Evolutionary conservation across 92 coral and sea anemone species (phyloP).

Genomic region (Paragorgia papillata): DNA sequence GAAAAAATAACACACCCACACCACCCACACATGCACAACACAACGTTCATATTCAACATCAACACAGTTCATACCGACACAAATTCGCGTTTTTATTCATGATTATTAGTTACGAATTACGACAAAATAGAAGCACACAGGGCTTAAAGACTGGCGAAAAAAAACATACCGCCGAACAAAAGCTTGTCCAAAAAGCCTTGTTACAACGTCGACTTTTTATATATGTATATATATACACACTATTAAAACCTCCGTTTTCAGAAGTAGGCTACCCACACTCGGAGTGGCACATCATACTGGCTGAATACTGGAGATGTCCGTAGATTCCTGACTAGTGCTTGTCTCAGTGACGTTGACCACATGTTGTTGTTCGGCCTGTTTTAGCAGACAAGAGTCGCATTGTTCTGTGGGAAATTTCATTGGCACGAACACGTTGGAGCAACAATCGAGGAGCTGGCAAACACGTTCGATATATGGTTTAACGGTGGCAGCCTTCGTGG

Average conservation of each 20-base stretch:
- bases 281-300: no score
- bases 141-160: background rate
- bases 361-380: constrained; percentile 19
- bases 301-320: background rate
- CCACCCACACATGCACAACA: no score
- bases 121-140: background rate
- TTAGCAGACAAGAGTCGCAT: constrained; percentile 32
- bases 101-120: no score
- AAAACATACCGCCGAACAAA: background rate
- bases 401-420: constrained; percentile 72
- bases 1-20: no score
- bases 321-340: background rate
- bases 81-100: no score
- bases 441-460: constrained; percentile 90
- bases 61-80: no score
- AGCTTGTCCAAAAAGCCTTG: background rate
- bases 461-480: constrained; percentile 87
- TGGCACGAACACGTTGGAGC: constrained; percentile 78
- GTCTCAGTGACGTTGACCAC: constrained; percentile 16
- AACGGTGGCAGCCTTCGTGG: constrained; percentile 88
- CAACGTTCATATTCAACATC: no score
- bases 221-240: background rate
- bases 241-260: background rate
- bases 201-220: background rate
- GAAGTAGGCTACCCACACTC: no score